phyloP scores from a whole-genome alignment of 2,113 vertebrate species.

The Pithys albifrons region DNA sequence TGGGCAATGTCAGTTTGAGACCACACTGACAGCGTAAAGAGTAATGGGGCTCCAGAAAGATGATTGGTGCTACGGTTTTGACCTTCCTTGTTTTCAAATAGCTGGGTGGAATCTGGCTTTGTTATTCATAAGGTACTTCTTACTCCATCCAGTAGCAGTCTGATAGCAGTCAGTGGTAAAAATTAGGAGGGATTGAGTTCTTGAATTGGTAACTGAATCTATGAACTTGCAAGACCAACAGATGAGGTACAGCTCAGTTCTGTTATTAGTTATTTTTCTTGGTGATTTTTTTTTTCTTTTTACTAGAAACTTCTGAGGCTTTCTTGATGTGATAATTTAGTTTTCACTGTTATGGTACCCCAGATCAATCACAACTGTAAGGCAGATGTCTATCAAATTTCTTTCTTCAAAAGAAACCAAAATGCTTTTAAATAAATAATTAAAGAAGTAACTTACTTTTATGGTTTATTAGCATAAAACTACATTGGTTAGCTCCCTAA shows the following conservation, averaged over 20 bases:
- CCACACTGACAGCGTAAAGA: background rate
- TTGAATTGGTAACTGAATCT: background rate
- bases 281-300: background rate
- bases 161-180: background rate
- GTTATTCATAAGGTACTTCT: background rate
- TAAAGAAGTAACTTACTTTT: background rate
- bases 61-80: background rate
- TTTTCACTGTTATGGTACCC: background rate
- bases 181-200: background rate
- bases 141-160: background rate
- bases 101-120: background rate
- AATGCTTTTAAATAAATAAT: background rate
- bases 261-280: background rate
- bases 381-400: background rate
- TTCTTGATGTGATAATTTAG: background rate
- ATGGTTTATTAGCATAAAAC: background rate
- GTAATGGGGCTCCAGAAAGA: background rate
- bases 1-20: background rate
- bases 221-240: background rate
- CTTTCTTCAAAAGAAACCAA: background rate
- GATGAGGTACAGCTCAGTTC: background rate
- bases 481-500: background rate
- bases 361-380: background rate
- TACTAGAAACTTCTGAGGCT: background rate
- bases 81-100: background rate